Conservation (phyloP, 2,113 vertebrate genomes). For the Pelecanus crispus region DNA sequence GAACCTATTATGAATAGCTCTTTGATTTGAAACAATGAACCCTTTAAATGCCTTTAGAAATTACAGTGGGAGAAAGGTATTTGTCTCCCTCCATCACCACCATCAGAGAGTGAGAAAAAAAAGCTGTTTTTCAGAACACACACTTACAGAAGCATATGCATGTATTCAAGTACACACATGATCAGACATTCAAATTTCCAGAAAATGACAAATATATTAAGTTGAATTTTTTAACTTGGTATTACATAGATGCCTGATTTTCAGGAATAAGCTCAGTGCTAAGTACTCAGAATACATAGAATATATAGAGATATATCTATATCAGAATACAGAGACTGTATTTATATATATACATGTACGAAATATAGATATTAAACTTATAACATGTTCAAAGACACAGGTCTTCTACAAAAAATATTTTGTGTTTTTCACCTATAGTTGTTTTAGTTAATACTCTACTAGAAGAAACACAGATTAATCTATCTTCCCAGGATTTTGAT, state of each 20-base stretch:
- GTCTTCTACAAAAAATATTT: background rate
- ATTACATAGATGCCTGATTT: background rate
- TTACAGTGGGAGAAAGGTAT: background rate
- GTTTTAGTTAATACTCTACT: background rate
- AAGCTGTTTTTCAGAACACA: background rate
- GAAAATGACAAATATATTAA: background rate
- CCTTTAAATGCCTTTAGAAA: slow-evolving; percentile 28
- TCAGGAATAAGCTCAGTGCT: background rate
- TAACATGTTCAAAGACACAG: background rate
- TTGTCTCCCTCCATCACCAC: background rate
- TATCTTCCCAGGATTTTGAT: background rate
- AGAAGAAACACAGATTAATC: background rate
- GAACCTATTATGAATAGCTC: slow-evolving; percentile 29
- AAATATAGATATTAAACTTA: background rate
- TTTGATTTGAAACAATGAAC: slow-evolving; percentile 38
- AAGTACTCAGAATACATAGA: background rate
- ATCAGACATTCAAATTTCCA: background rate
- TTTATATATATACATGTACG: background rate
- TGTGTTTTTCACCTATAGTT: background rate
- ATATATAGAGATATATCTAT: background rate
- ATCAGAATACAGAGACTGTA: background rate
- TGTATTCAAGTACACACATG: background rate
- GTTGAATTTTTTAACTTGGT: background rate
- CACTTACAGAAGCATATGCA: background rate
- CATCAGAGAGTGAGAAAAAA: background rate